Evolutionary conservation across 2,113 vertebrate species (phyloP), one percentile per base, ranked within the genome.

Genomic region (Dinomys branickii): DNA sequence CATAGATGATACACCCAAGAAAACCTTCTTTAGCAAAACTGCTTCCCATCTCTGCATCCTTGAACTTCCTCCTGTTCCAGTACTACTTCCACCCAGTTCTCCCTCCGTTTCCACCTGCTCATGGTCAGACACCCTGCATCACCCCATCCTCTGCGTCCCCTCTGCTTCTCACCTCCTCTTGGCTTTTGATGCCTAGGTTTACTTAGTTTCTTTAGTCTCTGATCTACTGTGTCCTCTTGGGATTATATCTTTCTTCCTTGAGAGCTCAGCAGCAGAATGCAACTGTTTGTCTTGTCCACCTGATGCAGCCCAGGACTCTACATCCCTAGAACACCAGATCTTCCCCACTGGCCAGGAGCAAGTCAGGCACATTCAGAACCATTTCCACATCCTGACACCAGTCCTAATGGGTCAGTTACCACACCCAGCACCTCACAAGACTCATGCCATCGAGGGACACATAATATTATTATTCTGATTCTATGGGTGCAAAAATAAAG

Each of bases 141-240:
- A 41, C 7, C 38, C 41, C 35, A n/a, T 59, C 73, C 33, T 7
- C 83, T 50, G 61, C 9, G 22, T 85, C 19, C 10, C 2, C n/a
- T 92, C 81, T 20, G 13, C 33, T 85, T 96, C 59, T 38, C 28
- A 19, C 20, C 47, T 80, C 10, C 5, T 28, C 30, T 90, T 92
- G 75, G n/a, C 52, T 71, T 88, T 65, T n/a, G 33, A 65, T 65
- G 28, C n/a, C 52, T 56, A 38, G 52, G 28, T 92, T 96, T 52
- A 33, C n/a, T 69, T 94, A 10, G 13, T 61, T 71, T 67, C 24
- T 90, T 82, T 90, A 50, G 26, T 35, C 10, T 54, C 75, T 65
- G 22, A 30, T 59, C 24, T 82, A 13, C 50, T 65, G 28, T 28
- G 1, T 75, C 67, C 16, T 71, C 56, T 47, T 56, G 11, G 5